Evolutionary conservation across 2,797 vertebrate species (phyloP), one percentile per base, ranked within the genome.

Genomic region (Pipistrellus pygmaeus): DNA sequence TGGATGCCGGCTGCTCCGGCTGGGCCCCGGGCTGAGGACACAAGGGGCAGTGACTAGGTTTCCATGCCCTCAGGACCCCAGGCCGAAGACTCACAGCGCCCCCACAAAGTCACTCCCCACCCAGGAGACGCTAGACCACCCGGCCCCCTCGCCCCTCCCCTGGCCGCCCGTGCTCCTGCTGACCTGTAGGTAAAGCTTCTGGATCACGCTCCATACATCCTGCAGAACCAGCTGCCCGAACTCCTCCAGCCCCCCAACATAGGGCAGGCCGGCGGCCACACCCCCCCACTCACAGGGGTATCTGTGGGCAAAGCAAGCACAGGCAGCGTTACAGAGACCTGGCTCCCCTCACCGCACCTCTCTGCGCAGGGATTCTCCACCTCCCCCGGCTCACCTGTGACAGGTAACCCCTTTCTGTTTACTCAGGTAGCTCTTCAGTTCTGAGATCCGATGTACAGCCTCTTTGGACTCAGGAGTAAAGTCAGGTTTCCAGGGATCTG

Each of bases 231-330:
- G 86, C 78, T 97, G 98, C 14, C 98, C 98, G 96, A 99, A 99
- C 60, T 98, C 97, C 90, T 99, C 99, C 95, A 99, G 97, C 5
- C 98, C 98, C 84, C 97, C 98, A 35, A 98, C 94, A 20, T 98
- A 98, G 2, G 99, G 99, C 46, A 98, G 94, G 98, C 95, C 98
- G 1, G 98, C 98, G 17, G 98, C 96, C 9, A 98, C 97, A 3
- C 98, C 98, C 0, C 98, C 98, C 99, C 99, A 99, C 85, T 98
- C 97, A 97, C 99, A 99, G 0, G 91, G 41, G 95, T 99, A 99
- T 8, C 98, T 98, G 62, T 1, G 4, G 90, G 64, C 72, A 91
- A 68, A 94, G 17, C 6, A 20, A 71, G 20, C 38, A 53, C 35
- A 66, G n/a, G 60, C 75, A 32, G 41, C 44, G 77, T 93, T 90